Percentiles rank a stretch among this genome's conserved stretches.
These are phyloP conservation scores for Eidolon helvum DNA, from an alignment of 2,113 vertebrate genomes.

Conservation along the genomic window DNA sequence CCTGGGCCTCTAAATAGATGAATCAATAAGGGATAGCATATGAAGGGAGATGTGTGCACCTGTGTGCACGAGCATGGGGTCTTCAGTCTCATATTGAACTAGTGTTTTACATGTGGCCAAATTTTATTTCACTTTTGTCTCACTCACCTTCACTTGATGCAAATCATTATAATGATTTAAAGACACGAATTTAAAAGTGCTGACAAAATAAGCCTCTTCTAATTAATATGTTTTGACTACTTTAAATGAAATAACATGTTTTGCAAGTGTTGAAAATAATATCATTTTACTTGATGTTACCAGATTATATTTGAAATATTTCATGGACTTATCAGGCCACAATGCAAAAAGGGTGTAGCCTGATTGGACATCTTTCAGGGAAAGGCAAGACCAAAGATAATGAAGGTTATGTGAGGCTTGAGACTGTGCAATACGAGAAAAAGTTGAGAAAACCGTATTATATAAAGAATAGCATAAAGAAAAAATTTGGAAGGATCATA, in stretches of 20 bases:
- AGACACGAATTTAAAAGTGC: neutral
- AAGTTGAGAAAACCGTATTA: neutral
- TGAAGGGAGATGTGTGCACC: accelerated
- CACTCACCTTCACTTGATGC: neutral
- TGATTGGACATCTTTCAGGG: neutral
- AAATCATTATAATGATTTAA: neutral
- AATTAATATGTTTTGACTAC: neutral
- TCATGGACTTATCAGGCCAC: neutral
- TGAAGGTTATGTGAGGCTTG: neutral
- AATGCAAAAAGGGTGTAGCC: accelerated
- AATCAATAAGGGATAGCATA: neutral
- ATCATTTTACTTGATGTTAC: neutral
- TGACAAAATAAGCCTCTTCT: neutral
- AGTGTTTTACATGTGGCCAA: neutral
- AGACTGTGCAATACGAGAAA: neutral
- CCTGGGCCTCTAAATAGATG: neutral
- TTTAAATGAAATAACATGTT: neutral
- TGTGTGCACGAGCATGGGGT: accelerated
- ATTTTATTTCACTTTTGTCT: neutral
- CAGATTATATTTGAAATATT: neutral
- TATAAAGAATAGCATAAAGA: neutral
- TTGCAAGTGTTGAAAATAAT: neutral
- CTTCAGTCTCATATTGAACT: neutral
- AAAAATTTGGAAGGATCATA: neutral
- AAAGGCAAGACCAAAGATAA: neutral